phyloP scores from a whole-genome alignment of 2,797 vertebrate genomes.

The Steatocranus sp. region DNA sequence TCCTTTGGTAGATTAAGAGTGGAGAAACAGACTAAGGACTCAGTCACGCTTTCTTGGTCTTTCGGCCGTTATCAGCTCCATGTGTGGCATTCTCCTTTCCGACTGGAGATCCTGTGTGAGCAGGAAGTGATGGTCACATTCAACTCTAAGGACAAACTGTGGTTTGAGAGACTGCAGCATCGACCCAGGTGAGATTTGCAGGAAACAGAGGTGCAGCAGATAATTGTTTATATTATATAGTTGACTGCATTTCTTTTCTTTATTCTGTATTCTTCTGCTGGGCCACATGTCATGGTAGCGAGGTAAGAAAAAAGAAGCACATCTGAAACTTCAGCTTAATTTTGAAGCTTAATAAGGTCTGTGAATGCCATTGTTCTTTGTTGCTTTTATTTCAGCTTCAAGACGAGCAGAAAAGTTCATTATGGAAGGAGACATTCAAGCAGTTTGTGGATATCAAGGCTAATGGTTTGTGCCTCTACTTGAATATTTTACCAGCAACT shows the following conservation, averaged over 20 bases:
- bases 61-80: constrained; percentile 67
- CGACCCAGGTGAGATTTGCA: constrained; percentile 44
- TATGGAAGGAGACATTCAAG: constrained; percentile 86
- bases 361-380: not conserved
- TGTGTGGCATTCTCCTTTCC: constrained; percentile 80
- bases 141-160: constrained; percentile 81
- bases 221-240: not conserved
- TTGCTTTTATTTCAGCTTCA: constrained; percentile 29
- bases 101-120: constrained; percentile 77
- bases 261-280: not conserved
- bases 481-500: not conserved
- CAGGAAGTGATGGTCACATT: constrained; percentile 78
- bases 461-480: constrained; percentile 74
- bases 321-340: not conserved
- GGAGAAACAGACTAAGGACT: constrained; percentile 48
- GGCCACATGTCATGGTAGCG: not conserved
- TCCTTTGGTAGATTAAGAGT: constrained; percentile 73
- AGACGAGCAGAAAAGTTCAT: constrained; percentile 67
- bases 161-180: constrained; percentile 81
- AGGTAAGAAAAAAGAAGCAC: constrained; percentile 30
- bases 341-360: not conserved
- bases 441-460: constrained; percentile 86
- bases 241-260: not conserved
- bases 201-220: fast-evolving
- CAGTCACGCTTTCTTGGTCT: constrained; percentile 69